phyloP scores from a whole-genome alignment of 2,888 invertebrate genomes.

The Aspidapion aeneum region DNA sequence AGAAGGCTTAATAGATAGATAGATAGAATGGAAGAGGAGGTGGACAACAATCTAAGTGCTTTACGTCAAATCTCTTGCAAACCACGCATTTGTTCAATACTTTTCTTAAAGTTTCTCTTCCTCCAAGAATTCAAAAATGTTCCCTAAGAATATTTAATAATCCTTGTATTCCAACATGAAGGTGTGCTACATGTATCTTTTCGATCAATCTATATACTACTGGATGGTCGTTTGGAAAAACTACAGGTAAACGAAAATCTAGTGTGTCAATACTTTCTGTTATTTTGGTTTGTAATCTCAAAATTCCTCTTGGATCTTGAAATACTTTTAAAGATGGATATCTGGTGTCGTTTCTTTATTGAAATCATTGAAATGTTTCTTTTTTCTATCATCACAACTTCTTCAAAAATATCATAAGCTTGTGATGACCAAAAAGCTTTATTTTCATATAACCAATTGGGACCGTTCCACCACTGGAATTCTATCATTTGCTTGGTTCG shows the following conservation, averaged over 20 bases:
- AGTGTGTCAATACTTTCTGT: neutral
- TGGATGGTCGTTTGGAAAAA: slow-evolving; percentile 5
- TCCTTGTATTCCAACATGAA: neutral
- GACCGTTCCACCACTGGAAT: neutral
- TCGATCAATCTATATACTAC: neutral
- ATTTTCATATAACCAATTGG: neutral
- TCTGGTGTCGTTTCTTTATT: neutral
- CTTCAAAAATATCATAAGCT: neutral
- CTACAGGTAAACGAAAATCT: slow-evolving; percentile 10
- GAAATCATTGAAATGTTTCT: neutral
- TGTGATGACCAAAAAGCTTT: no score
- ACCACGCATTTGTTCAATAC: slow-evolving; percentile 23
- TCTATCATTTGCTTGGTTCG: neutral
- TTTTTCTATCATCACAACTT: neutral
- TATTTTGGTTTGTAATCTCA: neutral
- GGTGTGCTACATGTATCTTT: neutral
- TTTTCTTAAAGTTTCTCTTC: neutral
- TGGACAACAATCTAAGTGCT: slow-evolving; percentile 22
- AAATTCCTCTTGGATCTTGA: neutral
- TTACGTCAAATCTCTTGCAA: slow-evolving; percentile 29
- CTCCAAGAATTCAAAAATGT: neutral
- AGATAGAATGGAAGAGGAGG: slow-evolving; percentile 37
- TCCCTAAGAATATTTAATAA: neutral
- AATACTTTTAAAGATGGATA: neutral
- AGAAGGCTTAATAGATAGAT: no score